Conservation (phyloP, 1,140 invertebrate species). For the Parasteatoda tepidariorum region DNA sequence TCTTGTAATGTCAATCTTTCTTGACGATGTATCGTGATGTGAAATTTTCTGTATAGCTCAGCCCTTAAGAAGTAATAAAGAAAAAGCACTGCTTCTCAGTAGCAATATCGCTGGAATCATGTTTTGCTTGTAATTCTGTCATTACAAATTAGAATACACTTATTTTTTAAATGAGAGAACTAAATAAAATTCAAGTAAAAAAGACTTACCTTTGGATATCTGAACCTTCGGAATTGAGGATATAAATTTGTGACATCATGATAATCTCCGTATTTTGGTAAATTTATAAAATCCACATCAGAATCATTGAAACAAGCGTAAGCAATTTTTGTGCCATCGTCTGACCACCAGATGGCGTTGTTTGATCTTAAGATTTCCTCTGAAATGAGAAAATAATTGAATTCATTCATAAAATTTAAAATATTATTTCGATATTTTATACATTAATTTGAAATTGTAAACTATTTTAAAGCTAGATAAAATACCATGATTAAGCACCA, state of each 20-base stretch:
- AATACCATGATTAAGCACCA: too few species aligned
- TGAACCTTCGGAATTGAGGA: conserved; percentile 43
- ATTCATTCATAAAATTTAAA: not conserved
- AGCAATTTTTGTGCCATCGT: conserved; percentile 65
- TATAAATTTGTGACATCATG: conserved; percentile 44
- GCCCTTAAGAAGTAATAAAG: too few species aligned
- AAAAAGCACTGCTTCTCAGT: too few species aligned
- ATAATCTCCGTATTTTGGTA: conserved; percentile 61
- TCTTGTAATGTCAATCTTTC: too few species aligned
- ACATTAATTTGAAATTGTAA: too few species aligned
- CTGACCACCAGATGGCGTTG: conserved; percentile 69
- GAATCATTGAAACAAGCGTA: conserved; percentile 69
- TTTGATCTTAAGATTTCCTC: conserved; percentile 68
- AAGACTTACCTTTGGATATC: conserved; percentile 54
- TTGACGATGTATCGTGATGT: not conserved
- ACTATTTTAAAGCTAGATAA: too few species aligned
- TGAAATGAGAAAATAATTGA: conserved; percentile 59
- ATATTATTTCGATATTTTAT: too few species aligned
- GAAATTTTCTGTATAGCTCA: not conserved
- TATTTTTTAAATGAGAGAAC: too few species aligned
- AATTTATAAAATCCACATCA: conserved; percentile 62
- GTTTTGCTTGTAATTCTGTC: too few species aligned
- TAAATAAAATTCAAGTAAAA: not conserved
- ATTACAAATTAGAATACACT: too few species aligned
- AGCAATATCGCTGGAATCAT: too few species aligned